phyloP scores from a whole-genome alignment of 2,888 invertebrate genomes.

The Mactromeris polynyma region DNA sequence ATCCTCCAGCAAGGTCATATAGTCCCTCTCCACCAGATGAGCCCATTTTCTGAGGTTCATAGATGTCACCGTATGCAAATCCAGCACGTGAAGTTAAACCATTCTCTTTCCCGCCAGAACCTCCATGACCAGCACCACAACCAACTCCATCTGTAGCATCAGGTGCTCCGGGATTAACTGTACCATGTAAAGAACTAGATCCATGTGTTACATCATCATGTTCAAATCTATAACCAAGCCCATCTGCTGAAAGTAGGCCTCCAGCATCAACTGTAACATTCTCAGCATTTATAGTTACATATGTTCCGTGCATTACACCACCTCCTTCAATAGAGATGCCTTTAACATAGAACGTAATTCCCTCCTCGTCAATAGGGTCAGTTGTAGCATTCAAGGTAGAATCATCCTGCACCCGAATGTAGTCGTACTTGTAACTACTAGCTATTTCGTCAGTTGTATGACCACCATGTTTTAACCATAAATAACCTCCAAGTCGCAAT shows the following conservation, averaged over 20 bases:
- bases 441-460: slow-evolving; percentile 64
- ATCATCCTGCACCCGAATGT: slow-evolving; percentile 77
- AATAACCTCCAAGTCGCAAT: slow-evolving; percentile 78
- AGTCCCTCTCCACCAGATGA: slow-evolving; percentile 75
- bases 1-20: slow-evolving; percentile 67
- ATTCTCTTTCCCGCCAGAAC: slow-evolving; percentile 74
- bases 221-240: slow-evolving; percentile 74
- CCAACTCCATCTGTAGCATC: slow-evolving; percentile 48
- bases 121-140: slow-evolving; percentile 79
- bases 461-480: slow-evolving; percentile 82
- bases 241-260: slow-evolving; percentile 76
- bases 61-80: slow-evolving; percentile 79
- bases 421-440: slow-evolving; percentile 75
- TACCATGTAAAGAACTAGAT: slow-evolving; percentile 72
- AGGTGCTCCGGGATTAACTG: slow-evolving; percentile 77
- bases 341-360: slow-evolving; percentile 73
- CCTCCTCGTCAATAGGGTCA: slow-evolving; percentile 75
- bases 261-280: slow-evolving; percentile 81
- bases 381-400: slow-evolving; percentile 76
- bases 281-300: slow-evolving; percentile 71
- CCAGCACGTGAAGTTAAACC: slow-evolving; percentile 65
- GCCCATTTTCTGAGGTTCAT: slow-evolving; percentile 78
- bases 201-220: slow-evolving; percentile 74
- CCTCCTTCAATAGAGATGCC: slow-evolving; percentile 79
- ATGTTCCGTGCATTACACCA: slow-evolving; percentile 77